Base-by-base conservation (phyloP, 2,797 vertebrate genomes). In the Phataginus tricuspis region DNA sequence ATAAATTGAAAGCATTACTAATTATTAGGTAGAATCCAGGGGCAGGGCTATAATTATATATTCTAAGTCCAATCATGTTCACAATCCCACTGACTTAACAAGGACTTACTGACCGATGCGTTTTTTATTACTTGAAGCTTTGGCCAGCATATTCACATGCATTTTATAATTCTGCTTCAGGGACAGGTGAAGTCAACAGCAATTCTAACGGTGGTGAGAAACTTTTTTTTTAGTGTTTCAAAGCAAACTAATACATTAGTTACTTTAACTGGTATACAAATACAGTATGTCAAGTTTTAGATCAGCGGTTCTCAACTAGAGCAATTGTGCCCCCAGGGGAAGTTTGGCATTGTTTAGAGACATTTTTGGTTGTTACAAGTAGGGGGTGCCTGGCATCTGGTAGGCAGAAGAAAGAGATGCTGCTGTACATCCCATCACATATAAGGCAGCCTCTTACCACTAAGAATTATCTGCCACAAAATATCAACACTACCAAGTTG, bases 131-230 rank as follows among this genome's bases (percentile, higher is more conserved):
- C 53, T 87, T 66, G 13, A 88, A 55, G 74, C 19, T 83, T 78
- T 79, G 45, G 34, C 55, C 64, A 90, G 42, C 21, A 64, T 34
- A 78, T 29, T 86, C 89, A 55, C 21, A 39, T 3, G 31, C 5
- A 88, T 57, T 91, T 92, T 61, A 85, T 55, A 55, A 34, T 57
- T 90, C 64, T 93, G 49, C 78, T 80, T 92, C 66, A 57, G 29
- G 86, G 37, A 89, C 18, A 93, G 10, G 61, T 55, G 45, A 94
- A 96, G 69, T 37, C 13, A 71, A 16, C 7, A 86, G 4, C 16
- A 27, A 86, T 57, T 94, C 57, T 57, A 86, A 97, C 18, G 25
- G 19, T 19, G 13, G n/a, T 27, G 34, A 72, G 10, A 31, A 69
- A 88, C 39, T 39, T 63, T 16, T 31, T 29, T 86, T 75, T 84